Percentiles rank a stretch among this genome's conserved stretches.
These are phyloP conservation scores for Philereme transversata DNA, from an alignment of 2,888 invertebrate genomes.

Conservation along the genomic window DNA sequence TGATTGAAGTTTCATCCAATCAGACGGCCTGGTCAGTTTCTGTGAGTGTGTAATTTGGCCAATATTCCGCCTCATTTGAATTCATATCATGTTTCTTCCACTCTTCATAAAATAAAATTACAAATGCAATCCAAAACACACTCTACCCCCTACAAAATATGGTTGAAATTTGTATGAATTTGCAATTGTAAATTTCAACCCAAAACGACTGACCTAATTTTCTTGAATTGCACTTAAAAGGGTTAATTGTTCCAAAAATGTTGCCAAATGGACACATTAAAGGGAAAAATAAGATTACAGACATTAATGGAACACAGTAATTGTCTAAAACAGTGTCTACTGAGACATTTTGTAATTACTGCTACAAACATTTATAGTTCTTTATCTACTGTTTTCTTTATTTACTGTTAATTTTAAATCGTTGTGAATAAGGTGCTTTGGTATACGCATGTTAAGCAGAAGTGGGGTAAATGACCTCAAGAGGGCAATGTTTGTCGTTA, in stretches of 20 bases:
- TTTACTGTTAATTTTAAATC: too few relatives aligned
- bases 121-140: conserved; percentile 13
- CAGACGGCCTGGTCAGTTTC: background rate
- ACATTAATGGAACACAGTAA: conserved; percentile 27
- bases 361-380: background rate
- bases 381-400: too few relatives aligned
- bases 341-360: background rate
- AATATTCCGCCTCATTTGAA: conserved; percentile 25
- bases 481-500: too few relatives aligned
- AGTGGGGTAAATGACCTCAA: too few relatives aligned
- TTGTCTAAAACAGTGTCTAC: conserved; percentile 14
- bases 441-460: too few relatives aligned
- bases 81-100: conserved; percentile 29
- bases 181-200: conserved; percentile 23
- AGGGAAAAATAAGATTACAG: conserved; percentile 43
- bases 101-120: conserved; percentile 25
- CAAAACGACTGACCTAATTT: conserved; percentile 35
- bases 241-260: conserved; percentile 57
- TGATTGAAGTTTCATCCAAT: background rate
- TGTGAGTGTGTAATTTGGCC: conserved; percentile 8
- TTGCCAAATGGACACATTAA: conserved; percentile 57
- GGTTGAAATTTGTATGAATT: background rate
- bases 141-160: conserved; percentile 1
- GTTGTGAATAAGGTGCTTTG: too few relatives aligned
- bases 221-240: conserved; percentile 40